These are phyloP conservation scores for Phortica okadai DNA, from an alignment of 2,888 invertebrate genomes.

Conservation along the genomic window DNA sequence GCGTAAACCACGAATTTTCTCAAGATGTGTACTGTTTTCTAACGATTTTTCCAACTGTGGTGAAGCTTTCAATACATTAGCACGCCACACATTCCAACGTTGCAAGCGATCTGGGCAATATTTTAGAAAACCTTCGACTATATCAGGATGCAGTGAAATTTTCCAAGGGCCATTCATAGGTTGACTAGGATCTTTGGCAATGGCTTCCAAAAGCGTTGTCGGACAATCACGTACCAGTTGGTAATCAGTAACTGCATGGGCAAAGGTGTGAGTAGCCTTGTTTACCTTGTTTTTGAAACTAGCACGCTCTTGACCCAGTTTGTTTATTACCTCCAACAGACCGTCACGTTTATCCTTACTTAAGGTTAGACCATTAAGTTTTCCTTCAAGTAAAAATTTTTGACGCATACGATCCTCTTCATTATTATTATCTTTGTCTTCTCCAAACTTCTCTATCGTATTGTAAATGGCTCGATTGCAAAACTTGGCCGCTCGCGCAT, in stretches of 20 bases:
- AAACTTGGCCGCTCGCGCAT: slow-evolving; percentile 86
- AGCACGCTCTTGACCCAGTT: slow-evolving; percentile 79
- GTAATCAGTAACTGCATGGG: slow-evolving; percentile 82
- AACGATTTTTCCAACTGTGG: slow-evolving; percentile 80
- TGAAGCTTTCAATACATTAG: slow-evolving; percentile 84
- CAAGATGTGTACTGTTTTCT: slow-evolving; percentile 85
- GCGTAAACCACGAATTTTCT: slow-evolving; percentile 85
- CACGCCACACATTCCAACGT: slow-evolving; percentile 92
- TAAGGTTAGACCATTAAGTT: slow-evolving; percentile 87
- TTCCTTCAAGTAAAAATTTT: slow-evolving; percentile 89
- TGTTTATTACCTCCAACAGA: slow-evolving; percentile 79
- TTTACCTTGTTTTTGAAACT: slow-evolving; percentile 84
- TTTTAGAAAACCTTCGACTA: slow-evolving; percentile 87
- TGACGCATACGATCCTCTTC: slow-evolving; percentile 81
- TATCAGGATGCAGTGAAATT: slow-evolving; percentile 84
- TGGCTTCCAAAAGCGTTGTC: slow-evolving; percentile 80
- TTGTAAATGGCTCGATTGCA: slow-evolving; percentile 77
- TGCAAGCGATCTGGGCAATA: slow-evolving; percentile 87
- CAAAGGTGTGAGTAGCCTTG: slow-evolving; percentile 82
- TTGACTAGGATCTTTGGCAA: slow-evolving; percentile 81
- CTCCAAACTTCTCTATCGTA: slow-evolving; percentile 51
- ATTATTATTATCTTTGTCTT: slow-evolving; percentile 55
- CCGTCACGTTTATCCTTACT: slow-evolving; percentile 78
- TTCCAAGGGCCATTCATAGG: slow-evolving; percentile 88
- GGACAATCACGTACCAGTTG: slow-evolving; percentile 86